Conservation (phyloP, 2,113 vertebrate species). For the Macrotus californicus region DNA sequence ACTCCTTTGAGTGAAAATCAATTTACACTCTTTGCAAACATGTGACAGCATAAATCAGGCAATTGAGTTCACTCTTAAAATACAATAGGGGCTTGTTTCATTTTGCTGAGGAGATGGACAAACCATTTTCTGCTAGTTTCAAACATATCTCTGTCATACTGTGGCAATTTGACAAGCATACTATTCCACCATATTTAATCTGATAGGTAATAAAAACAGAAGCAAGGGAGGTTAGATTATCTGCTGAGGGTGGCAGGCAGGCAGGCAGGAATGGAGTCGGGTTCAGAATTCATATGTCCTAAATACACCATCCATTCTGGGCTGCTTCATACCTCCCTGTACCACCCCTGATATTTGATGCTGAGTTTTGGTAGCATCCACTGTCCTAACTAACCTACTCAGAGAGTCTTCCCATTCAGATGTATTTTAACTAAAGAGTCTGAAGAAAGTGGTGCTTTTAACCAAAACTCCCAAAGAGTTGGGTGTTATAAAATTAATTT, state of each 20-base stretch:
- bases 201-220: slow-evolving; percentile 26
- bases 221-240: not conserved
- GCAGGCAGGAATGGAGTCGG: not conserved
- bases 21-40: slow-evolving; percentile 71
- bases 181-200: not conserved
- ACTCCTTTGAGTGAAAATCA: slow-evolving; percentile 68
- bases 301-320: not conserved
- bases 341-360: not conserved
- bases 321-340: not conserved
- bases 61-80: slow-evolving; percentile 60
- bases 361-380: not conserved
- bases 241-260: not conserved
- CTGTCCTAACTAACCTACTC: not conserved
- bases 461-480: not conserved
- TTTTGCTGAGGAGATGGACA: slow-evolving; percentile 45
- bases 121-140: slow-evolving; percentile 27
- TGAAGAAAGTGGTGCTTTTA: not conserved
- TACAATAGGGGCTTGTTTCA: slow-evolving; percentile 52
- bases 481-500: not conserved
- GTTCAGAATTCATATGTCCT: not conserved
- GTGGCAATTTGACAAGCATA: slow-evolving; percentile 3
- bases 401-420: not conserved
- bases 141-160: not conserved
- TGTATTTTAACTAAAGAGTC: slow-evolving; percentile 10
- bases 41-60: slow-evolving; percentile 71